Evolutionary conservation across 2,113 vertebrate species (phyloP), one percentile per base, ranked within the genome.

Genomic region (Pelmatolapia mariae): DNA sequence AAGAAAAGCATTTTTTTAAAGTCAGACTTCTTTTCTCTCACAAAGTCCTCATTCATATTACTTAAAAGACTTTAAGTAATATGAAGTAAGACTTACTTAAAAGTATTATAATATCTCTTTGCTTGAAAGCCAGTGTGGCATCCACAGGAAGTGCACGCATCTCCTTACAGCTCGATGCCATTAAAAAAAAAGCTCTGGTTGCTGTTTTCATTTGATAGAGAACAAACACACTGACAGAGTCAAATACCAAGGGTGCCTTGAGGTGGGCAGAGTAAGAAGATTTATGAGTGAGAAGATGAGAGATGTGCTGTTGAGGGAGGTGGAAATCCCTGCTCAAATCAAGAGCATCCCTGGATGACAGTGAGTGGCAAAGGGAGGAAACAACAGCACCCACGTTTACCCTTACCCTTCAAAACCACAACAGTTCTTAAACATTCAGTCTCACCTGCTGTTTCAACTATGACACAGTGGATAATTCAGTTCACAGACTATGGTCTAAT

Each of bases 281-380:
- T 91, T 92, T 86, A 93, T 81, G 85, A 81, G 81, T 12, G 80
- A 68, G 80, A 57, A 66, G 80, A 90, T 85, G 87, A 84, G 26
- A 19, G 86, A 90, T 80, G 87, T 71, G 83, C 40, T 43, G 81
- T 59, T 50, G 31, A 78, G 56, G 68, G 78, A 56, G 71, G 78
- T 33, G 29, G 63, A 94, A 84, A 91, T 86, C 89, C 85, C 83
- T 40, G 3, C 56, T 90, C 36, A 81, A 78, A 86, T 56, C 19
- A 82, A 85, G 36, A 86, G 87, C 76, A 85, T 89, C 80, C 80
- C 56, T 24, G 40, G 54, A 56, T 87, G 87, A 92, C 87, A 57
- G 24, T 38, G 79, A 73, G 13, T 16, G 3, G 33, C 8, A 38
- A 63, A 71, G 24, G 12, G 47, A 78, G 24, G n/a, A 86, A 80